phyloP scores from a whole-genome alignment of 2,113 vertebrate genomes.

The Corapipo altera region DNA sequence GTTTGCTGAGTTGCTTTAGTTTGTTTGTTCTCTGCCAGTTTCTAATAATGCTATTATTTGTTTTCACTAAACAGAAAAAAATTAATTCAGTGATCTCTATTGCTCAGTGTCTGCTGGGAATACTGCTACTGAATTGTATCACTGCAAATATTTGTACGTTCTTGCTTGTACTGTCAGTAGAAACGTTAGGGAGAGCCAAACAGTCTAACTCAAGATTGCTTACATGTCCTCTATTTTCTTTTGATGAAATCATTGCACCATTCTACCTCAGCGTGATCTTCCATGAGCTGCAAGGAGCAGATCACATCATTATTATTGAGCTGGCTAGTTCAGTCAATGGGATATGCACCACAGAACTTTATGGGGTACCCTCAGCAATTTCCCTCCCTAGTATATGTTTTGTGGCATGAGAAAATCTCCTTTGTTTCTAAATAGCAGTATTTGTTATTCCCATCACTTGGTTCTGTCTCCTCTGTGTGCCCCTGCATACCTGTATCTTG shows the following conservation, averaged over 20 bases:
- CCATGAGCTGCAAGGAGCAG: background rate
- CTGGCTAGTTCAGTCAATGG: background rate
- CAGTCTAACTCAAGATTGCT: background rate
- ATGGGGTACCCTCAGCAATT: fast-evolving
- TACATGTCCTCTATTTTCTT: background rate
- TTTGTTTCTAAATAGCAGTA: background rate
- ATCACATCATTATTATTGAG: background rate
- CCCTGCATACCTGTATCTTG: background rate
- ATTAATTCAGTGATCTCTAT: background rate
- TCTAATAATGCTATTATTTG: background rate
- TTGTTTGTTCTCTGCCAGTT: conserved; percentile 10
- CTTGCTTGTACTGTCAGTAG: background rate
- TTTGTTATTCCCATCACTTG: background rate
- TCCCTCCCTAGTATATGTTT: background rate
- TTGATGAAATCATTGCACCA: background rate
- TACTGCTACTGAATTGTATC: background rate
- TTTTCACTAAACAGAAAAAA: conserved; percentile 2
- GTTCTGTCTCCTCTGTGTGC: background rate
- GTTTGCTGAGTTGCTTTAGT: conserved; percentile 25
- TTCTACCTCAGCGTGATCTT: background rate
- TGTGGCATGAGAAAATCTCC: background rate
- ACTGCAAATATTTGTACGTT: background rate
- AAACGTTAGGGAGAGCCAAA: background rate
- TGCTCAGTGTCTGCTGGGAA: background rate
- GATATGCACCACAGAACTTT: background rate